Base-by-base conservation (phyloP, 2,888 invertebrate genomes). In the Phyllotreta striolata region DNA sequence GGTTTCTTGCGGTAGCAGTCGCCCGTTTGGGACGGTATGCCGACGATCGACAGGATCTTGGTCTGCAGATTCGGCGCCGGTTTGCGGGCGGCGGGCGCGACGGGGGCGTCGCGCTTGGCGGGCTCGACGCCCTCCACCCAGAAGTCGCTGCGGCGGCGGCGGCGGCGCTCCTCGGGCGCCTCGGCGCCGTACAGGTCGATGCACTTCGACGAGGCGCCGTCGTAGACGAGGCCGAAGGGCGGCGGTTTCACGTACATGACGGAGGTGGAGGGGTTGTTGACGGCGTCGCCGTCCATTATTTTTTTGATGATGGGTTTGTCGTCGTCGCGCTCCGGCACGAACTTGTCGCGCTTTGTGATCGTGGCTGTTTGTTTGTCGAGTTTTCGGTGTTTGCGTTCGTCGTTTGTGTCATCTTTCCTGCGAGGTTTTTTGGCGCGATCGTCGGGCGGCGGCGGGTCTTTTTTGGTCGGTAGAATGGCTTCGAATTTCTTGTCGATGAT, bases 401-500 rank as follows among this genome's bases (percentile, higher is more conserved):
- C 49, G n/a, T 51, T 58, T 47, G 10, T 39, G 6, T 43, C 55
- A n/a, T 38, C 9, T 40, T 37, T 38, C 56, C 59, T 52, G 39
- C 9, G 6, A 7, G 39, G 9, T 39, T 39, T 8, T 7, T 7
- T 8, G 9, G 14, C 24, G 10, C 35, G 14, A 5, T 55, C 38
- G 39, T 51, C 38, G 38, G 39, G 55, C 13, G n/a, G 41, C 2
- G 3, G 2, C 24, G 10, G 46, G 7, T 14, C 58, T 39, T 63
- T 64, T 14, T 55, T 65, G 10, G 46, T 57, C 12, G 60, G 61
- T 40, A 72, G 57, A 34, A 73, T 12, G 1, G 56, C 56, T 6
- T 72, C 69, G 0, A 72, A 35, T 62, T 73, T 72, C 56, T 64
- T 66, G 60, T 73, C 72, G 6, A 73, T 72, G 14, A 72, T 40